Percentiles rank a stretch among this genome's conserved stretches.
phyloP scores from a whole-genome alignment of 2,113 vertebrate species.

The Zeus faber region DNA sequence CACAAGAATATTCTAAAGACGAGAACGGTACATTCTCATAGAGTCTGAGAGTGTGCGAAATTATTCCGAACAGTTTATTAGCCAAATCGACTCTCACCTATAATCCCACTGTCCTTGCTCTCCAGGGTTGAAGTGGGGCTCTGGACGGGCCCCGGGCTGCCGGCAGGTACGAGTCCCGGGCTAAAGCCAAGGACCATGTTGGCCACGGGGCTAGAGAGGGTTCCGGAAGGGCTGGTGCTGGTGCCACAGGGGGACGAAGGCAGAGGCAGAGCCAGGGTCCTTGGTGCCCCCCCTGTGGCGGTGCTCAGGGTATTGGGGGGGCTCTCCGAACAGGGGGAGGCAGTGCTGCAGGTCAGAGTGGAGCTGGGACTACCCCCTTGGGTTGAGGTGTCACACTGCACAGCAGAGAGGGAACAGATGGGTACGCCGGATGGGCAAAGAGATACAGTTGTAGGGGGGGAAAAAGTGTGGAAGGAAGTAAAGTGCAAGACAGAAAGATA shows the following conservation, averaged over 20 bases:
- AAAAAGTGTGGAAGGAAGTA: neutral
- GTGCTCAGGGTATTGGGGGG: slow-evolving; percentile 66
- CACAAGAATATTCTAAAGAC: no score
- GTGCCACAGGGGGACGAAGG: slow-evolving; percentile 40
- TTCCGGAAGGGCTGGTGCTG: slow-evolving; percentile 80
- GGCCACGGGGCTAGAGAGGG: slow-evolving; percentile 82
- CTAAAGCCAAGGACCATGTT: no score
- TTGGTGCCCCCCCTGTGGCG: slow-evolving; percentile 30
- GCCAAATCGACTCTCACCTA: slow-evolving; percentile 83
- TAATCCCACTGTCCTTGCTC: slow-evolving; percentile 98
- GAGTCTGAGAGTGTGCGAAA: no score
- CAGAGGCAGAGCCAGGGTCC: slow-evolving; percentile 36
- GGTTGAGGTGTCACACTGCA: slow-evolving; percentile 78
- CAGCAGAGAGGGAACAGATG: no score
- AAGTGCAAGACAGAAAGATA: no score
- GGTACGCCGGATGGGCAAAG: no score
- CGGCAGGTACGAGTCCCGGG: slow-evolving; percentile 75
- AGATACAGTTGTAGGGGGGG: no score
- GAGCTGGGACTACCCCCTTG: slow-evolving; percentile 92
- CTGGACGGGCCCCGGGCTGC: slow-evolving; percentile 83
- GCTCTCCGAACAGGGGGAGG: slow-evolving; percentile 73
- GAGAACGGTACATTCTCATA: no score
- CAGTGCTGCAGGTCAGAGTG: slow-evolving; percentile 89
- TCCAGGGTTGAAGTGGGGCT: slow-evolving; percentile 96
- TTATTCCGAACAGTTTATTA: no score